Evolutionary conservation across 2,797 vertebrate genomes (phyloP), one percentile per base, ranked within the genome.

Genomic region (Silurus aristotelis): DNA sequence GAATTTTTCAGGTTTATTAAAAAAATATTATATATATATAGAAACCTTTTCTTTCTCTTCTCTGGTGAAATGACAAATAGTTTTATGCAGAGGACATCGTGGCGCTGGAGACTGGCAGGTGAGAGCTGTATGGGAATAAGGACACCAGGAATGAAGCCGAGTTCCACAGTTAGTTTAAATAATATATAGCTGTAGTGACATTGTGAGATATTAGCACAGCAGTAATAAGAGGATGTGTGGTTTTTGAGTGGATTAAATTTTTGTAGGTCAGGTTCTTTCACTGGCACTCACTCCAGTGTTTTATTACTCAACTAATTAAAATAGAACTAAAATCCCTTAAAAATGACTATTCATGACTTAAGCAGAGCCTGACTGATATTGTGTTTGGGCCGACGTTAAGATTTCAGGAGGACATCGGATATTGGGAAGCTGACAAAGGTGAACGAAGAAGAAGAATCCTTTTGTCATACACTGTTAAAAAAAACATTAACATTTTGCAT

Each of bases 1-100:
- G 25, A 43, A 77, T 84, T 87, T 80, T 86, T 79, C 81, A 86
- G 77, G 70, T 88, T 88, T 76, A 83, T 86, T 80, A 86, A 83
- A 86, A 83, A 84, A 63, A 83, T 68, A 83, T 76, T 46, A 76
- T 52, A 52, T 52, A 48, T 48, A 52, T 52, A 84, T 8, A 76
- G 22, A 63, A 68, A 80, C 15, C 55, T 10, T 70, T 82, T 6
- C 2, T 3, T 55, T 83, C n/a, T 67, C 46, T 79, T 77, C 55
- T 77, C 25, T 68, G 77, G 8, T 77, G 63, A 70, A 77, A 68
- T 77, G 84, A n/a, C 6, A 9, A 72, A 43, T 12, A 38, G 20
- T n/a, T 78, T 61, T 43, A 61, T 8, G 31, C 38, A 8, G 58
- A 46, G 2, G 9, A 80, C 55, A 48, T 84, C n/a, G 14, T 83